Base-by-base conservation (phyloP, 1,140 invertebrate species). In the Neuroterus valhalla region DNA sequence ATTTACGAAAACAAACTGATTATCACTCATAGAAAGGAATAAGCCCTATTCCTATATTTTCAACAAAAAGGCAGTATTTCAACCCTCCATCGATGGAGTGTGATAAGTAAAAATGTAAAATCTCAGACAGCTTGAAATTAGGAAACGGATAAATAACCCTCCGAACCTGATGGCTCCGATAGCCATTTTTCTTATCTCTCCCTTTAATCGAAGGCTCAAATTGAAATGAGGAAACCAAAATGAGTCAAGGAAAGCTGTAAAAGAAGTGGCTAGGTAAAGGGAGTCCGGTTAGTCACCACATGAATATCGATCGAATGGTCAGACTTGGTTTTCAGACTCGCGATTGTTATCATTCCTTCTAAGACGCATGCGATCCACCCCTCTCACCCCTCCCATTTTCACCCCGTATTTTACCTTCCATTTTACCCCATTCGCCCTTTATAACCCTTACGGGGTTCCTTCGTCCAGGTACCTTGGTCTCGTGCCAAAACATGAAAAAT, bases 291-390 rank as follows among this genome's bases (percentile, higher is more conserved):
- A 62, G 55, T 62, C 55, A 62, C 55, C 55, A 62, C 55, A n/a
- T 62, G 55, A 26, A 62, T 62, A 62, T 62, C 55, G 55, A 62
- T 62, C 55, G 55, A 62, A 62, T 62, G 55, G 55, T 62, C 55
- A 62, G 55, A 55, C 50, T 55, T 21, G 44, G 44, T 45, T 45
- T 45, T 45, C 44, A 45, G 44, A 15, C 52, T 62, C 21, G 55
- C 31, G 55, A 62, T 62, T 62, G 55, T 62, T 62, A 62, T 62
- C 55, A 62, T 62, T 62, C 55, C n/a, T 26, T 62, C 55, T 62
- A 15, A 62, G 55, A 62, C 55, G 55, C 55, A 62, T 62, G 55
- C 55, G 55, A 62, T 38, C 21, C 21, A 31, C 12, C 23, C 21
- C 1, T 4, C 23, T 6, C 55, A 23, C 26, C 1, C 5, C 23